Percentiles rank a stretch among this genome's conserved stretches.
Conservation (phyloP, 2,888 invertebrate species). For the Alloplasta piceator region DNA sequence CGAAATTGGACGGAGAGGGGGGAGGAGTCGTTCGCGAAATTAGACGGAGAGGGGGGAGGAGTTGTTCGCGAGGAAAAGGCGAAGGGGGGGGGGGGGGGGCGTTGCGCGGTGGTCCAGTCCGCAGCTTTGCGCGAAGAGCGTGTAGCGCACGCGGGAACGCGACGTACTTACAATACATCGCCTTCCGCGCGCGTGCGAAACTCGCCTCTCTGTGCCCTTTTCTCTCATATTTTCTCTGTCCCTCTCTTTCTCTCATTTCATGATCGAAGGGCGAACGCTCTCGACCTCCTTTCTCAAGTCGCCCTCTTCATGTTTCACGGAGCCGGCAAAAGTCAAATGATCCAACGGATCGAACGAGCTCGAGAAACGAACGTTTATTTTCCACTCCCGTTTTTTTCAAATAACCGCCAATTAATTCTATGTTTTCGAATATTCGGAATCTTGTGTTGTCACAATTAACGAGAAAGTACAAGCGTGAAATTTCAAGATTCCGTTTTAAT, state of each 20-base stretch:
- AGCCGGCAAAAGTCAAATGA: not conserved
- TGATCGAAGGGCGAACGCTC: slow-evolving; percentile 63
- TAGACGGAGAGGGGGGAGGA: slow-evolving; percentile 70
- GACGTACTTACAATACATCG: slow-evolving; percentile 4
- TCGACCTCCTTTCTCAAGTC: slow-evolving; percentile 57
- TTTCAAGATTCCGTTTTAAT: no score
- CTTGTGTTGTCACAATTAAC: no score
- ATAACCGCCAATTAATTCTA: no score
- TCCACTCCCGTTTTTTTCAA: not conserved
- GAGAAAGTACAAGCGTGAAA: no score
- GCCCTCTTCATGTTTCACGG: not conserved
- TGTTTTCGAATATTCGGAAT: no score
- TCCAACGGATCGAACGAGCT: not conserved
- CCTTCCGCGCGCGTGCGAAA: slow-evolving; percentile 63
- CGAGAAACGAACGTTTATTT: not conserved
- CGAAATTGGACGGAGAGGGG: slow-evolving; percentile 35
- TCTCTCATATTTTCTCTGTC: not conserved
- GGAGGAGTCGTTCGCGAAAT: slow-evolving; percentile 65
- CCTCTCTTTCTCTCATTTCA: slow-evolving; percentile 62
- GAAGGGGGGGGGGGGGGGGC: slow-evolving; percentile 72
- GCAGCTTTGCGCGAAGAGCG: slow-evolving; percentile 80
- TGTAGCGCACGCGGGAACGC: slow-evolving; percentile 69
- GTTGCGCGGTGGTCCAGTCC: slow-evolving; percentile 82
- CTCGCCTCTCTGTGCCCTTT: slow-evolving; percentile 4
- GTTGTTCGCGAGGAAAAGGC: slow-evolving; percentile 72